Conservation (phyloP, 2,113 vertebrate species). For the Pomatostomus ruficeps region DNA sequence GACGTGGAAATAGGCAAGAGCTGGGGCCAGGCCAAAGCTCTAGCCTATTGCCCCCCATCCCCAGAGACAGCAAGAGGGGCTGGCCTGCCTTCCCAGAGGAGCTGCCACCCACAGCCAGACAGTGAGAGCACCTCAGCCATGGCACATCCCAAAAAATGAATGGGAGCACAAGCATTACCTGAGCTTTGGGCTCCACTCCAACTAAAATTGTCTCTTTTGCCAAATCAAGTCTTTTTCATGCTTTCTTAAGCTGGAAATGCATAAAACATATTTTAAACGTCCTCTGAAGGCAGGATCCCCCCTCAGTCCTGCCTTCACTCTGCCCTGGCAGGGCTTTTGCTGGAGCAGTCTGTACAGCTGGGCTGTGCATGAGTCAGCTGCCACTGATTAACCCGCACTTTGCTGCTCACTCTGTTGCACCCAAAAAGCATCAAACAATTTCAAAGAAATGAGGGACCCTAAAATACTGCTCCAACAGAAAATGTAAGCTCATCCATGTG, state of each 20-base stretch:
- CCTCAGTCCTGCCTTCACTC: accelerated
- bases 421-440: accelerated
- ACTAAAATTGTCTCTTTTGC: neutral
- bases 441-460: neutral
- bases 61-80: neutral
- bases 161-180: neutral
- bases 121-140: neutral
- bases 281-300: neutral
- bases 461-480: neutral
- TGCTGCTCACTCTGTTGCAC: neutral
- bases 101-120: neutral
- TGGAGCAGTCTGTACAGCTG: neutral
- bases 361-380: neutral
- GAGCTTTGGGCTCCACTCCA: neutral
- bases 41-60: accelerated
- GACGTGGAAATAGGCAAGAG: accelerated
- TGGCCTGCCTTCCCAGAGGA: neutral
- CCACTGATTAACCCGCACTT: accelerated
- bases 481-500: neutral
- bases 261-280: neutral
- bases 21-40: neutral
- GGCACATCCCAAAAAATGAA: neutral
- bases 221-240: neutral
- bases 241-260: neutral
- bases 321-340: neutral